These are phyloP conservation scores for Alosa sapidissima DNA, from an alignment of 2,797 vertebrate genomes.

Conservation along the genomic window DNA sequence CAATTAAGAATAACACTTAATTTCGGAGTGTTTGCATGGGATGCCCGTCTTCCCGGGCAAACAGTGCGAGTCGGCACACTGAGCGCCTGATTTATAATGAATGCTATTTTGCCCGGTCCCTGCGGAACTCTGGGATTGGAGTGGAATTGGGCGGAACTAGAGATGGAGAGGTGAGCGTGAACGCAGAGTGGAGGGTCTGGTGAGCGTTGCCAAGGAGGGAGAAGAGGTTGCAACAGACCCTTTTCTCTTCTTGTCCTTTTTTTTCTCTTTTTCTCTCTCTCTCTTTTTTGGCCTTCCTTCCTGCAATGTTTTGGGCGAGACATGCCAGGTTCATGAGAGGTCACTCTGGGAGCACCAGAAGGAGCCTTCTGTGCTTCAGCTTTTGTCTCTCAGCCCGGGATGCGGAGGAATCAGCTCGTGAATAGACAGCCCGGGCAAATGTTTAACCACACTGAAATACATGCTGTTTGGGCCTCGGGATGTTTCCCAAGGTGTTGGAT, in stretches of 20 bases:
- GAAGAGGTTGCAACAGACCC: background rate
- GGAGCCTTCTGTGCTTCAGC: background rate
- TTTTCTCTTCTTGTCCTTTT: background rate
- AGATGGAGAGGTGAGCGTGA: background rate
- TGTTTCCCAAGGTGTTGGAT: constrained; percentile 48
- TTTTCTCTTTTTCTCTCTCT: background rate
- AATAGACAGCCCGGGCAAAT: constrained; percentile 19
- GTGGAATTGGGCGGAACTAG: constrained; percentile 35
- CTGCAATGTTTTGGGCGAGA: constrained; percentile 20
- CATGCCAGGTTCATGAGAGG: constrained; percentile 13
- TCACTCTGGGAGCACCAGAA: background rate
- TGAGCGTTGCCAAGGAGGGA: background rate
- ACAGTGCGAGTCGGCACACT: constrained; percentile 24
- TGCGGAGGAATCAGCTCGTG: background rate
- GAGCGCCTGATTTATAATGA: constrained; percentile 53
- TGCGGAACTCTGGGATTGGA: constrained; percentile 40
- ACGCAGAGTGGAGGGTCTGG: background rate
- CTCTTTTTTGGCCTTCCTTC: constrained; percentile 31
- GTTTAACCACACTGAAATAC: constrained; percentile 38
- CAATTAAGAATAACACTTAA: constrained; percentile 71
- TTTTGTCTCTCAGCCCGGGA: background rate
- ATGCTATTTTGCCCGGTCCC: constrained; percentile 52
- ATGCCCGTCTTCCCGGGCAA: constrained; percentile 44
- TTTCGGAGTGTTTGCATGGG: constrained; percentile 55
- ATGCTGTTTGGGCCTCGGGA: constrained; percentile 44